A percentile compares a stretch with the other conserved stretches of the same genome.
Conservation (phyloP, 2,797 vertebrate genomes). For the Eleutherodactylus coqui region DNA sequence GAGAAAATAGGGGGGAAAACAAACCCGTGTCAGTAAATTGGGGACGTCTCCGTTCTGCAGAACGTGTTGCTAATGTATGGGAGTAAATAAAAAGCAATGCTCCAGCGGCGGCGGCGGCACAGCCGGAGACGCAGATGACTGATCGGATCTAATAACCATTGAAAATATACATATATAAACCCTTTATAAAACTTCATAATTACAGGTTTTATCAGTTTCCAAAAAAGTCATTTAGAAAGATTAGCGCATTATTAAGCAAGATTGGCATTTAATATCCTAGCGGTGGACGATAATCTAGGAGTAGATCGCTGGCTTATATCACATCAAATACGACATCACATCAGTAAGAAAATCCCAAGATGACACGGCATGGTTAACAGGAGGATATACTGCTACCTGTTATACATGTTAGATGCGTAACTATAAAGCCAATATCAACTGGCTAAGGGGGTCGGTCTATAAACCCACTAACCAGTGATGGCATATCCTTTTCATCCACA, state of each 20-base stretch:
- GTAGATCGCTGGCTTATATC: not conserved
- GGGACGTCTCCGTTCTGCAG: not conserved
- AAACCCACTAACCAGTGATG: no score
- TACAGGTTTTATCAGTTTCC: not conserved
- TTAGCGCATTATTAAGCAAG: not conserved
- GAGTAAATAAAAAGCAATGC: not conserved
- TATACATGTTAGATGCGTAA: no score
- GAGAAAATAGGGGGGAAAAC: slow-evolving; percentile 24
- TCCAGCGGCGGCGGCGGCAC: not conserved
- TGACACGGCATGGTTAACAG: no score
- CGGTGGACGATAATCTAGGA: not conserved
- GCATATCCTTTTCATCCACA: no score
- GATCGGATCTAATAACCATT: no score
- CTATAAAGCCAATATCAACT: no score
- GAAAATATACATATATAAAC: no score
- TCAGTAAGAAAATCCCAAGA: not conserved
- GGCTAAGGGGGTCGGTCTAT: no score
- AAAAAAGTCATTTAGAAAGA: not conserved
- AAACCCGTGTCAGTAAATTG: not conserved
- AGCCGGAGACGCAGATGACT: not conserved
- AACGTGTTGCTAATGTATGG: not conserved
- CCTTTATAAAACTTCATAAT: not conserved
- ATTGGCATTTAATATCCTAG: not conserved
- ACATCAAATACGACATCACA: not conserved
- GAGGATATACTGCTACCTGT: no score